Evolutionary conservation across 2,888 invertebrate genomes (phyloP).

Genomic region (Ferdinandea cuprea): DNA sequence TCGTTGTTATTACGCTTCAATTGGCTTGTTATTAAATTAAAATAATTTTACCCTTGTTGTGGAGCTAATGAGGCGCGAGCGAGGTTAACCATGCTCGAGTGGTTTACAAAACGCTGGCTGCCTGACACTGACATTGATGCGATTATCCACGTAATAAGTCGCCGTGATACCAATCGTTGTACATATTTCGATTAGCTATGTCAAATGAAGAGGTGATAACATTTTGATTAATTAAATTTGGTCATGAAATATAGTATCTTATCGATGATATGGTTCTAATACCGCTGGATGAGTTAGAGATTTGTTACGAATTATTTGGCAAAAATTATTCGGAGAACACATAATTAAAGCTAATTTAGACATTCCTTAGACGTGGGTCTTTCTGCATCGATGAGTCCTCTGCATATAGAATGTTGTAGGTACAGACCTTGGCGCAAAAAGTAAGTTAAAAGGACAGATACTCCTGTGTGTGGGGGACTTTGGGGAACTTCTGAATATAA

Average conservation of each 20-base stretch:
- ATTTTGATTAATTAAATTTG: conserved; percentile 24
- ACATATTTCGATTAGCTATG: conserved; percentile 17
- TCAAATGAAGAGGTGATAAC: conserved; percentile 10
- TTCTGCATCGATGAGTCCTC: no score
- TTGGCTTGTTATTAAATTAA: conserved; percentile 26
- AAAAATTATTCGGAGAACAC: no score
- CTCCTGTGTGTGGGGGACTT: no score
- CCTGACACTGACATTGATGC: conserved; percentile 3
- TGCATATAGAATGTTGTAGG: no score
- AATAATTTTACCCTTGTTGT: conserved; percentile 17
- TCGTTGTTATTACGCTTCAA: not conserved
- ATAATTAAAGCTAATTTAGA: no score
- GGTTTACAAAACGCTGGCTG: not conserved
- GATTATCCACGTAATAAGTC: not conserved
- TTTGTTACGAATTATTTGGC: not conserved
- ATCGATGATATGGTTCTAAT: no score
- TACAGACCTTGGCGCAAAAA: no score
- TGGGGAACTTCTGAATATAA: no score
- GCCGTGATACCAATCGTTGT: not conserved
- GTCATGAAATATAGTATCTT: no score
- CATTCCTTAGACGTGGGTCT: no score
- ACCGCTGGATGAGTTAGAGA: no score
- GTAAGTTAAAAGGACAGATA: no score
- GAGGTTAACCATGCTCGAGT: not conserved
- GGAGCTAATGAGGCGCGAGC: conserved; percentile 17